Percentiles rank a stretch among this genome's conserved stretches.
phyloP scores from a whole-genome alignment of 2,888 invertebrate genomes.

The Ophraella communa region DNA sequence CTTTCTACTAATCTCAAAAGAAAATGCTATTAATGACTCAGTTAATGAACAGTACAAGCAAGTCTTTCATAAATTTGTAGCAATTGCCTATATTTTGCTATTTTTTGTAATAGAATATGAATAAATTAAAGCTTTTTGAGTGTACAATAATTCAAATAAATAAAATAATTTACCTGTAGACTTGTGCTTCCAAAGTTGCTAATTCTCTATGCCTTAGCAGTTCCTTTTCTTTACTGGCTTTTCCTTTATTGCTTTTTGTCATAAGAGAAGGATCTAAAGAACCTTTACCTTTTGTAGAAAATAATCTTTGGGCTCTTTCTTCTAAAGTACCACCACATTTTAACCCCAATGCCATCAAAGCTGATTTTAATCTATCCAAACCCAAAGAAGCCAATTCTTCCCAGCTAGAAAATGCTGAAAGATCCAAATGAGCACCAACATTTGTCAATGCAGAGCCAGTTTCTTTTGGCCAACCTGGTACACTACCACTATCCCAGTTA shows the following conservation, averaged over 20 bases:
- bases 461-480: constrained; percentile 98
- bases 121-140: no score
- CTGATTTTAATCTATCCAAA: constrained; percentile 95
- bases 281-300: constrained; percentile 93
- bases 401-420: constrained; percentile 97
- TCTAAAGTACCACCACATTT: constrained; percentile 99
- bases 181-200: constrained; percentile 86
- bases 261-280: constrained; percentile 90
- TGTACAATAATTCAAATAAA: not conserved
- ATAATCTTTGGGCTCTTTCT: constrained; percentile 95
- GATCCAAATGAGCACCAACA: constrained; percentile 94
- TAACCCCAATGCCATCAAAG: constrained; percentile 92
- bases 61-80: no score
- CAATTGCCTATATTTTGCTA: no score
- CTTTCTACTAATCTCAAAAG: no score
- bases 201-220: constrained; percentile 83
- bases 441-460: constrained; percentile 91
- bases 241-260: constrained; percentile 86
- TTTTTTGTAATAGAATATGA: no score
- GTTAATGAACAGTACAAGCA: no score
- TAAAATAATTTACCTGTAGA: constrained; percentile 69
- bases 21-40: no score
- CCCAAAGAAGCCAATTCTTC: constrained; percentile 97
- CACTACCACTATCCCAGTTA: constrained; percentile 88
- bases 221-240: constrained; percentile 67